Evolutionary conservation across 2,888 invertebrate species (phyloP), one percentile per base, ranked within the genome.

Genomic region (Hemaris fuciformis): DNA sequence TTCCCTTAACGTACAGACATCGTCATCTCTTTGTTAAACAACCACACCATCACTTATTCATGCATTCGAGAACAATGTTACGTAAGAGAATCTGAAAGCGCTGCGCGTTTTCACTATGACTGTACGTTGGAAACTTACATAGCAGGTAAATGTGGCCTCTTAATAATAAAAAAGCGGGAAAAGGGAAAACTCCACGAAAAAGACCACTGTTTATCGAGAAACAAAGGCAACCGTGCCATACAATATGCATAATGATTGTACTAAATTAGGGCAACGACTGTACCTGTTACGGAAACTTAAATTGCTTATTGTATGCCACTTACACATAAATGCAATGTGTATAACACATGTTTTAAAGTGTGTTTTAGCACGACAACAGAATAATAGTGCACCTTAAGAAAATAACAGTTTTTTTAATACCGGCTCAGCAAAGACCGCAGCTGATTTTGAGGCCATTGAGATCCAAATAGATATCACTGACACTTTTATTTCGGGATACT

Each of bases 241-340:
- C 86, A 88, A 87, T 90, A 89, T 89, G 89, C 88, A 89, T 89
- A 89, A 88, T 86, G 87, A 86, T 87, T 86, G 88, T 87, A 86
- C 84, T 89, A 87, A 88, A 89, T 90, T 89, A 88, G 86, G 76
- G 77, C 75, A 75, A 81, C 80, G 83, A 81, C 76, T 76, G 80
- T 74, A 79, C 82, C 78, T 81, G 86, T 87, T 84, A 79, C 73
- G 80, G 74, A 66, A 72, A 82, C 83, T 85, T 77, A 80, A 85
- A 87, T 87, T 88, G 85, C 85, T 87, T 88, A 87, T 83, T 85
- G 84, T 83, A 71, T 73, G 74, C 77, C 71, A 69, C 81, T 87
- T 80, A 77, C 74, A 73, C n/a, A n/a, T n/a, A n/a, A n/a, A n/a
- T n/a, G n/a, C n/a, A n/a, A n/a, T n/a, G n/a, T n/a, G n/a, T n/a